These are phyloP conservation scores for Sarcophilus harrisii DNA, from an alignment of 2,797 vertebrate genomes.

Conservation along the genomic window DNA sequence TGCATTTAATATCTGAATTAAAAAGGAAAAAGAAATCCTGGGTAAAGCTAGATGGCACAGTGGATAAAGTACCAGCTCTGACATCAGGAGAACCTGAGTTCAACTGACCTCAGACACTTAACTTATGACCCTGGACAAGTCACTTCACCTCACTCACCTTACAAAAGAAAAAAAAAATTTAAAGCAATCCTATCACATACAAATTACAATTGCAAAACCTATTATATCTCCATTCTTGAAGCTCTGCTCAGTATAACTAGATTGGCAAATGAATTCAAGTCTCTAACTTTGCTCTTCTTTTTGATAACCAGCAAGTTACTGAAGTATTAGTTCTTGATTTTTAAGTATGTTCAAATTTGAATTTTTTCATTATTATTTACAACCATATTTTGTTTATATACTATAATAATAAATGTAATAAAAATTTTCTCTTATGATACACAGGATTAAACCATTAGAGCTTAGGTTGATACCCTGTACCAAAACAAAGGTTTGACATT, in stretches of 20 bases:
- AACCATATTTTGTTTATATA: conserved; percentile 20
- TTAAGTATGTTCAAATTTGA: neutral
- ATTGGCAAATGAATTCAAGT: neutral
- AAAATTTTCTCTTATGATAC: neutral
- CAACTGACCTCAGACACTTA: too few relatives aligned
- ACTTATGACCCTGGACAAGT: too few relatives aligned
- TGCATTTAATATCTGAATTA: neutral
- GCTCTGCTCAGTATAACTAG: neutral
- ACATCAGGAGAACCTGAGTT: too few relatives aligned
- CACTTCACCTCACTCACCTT: too few relatives aligned
- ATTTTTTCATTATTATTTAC: conserved; percentile 26
- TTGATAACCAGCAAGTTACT: conserved; percentile 2
- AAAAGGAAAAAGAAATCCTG: too few relatives aligned
- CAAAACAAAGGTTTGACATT: neutral
- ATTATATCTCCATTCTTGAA: conserved; percentile 12
- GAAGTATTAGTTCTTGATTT: neutral
- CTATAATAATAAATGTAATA: conserved; percentile 28
- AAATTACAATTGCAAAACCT: neutral
- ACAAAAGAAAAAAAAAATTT: neutral
- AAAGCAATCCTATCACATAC: neutral
- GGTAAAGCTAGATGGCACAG: too few relatives aligned
- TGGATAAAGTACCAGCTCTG: too few relatives aligned
- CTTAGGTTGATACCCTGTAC: neutral
- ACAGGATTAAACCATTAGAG: neutral
- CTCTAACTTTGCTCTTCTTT: neutral